Base-by-base conservation (phyloP, 2,113 vertebrate genomes). In the Phalacrocorax carbo region DNA sequence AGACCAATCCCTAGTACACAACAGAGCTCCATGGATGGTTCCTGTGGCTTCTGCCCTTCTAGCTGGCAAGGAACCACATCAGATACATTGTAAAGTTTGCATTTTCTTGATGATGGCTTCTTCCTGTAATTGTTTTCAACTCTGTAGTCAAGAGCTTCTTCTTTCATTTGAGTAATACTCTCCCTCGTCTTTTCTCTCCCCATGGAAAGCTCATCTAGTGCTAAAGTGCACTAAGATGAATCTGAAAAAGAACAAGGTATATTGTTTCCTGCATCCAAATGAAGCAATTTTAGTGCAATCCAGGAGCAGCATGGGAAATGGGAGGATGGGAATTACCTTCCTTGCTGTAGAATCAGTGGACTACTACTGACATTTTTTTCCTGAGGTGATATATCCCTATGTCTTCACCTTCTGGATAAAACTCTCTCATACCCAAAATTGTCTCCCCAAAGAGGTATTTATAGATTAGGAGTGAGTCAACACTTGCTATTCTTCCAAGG, bases 381-480 rank as follows among this genome's bases (percentile, higher is more conserved):
- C 78, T 58, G 55, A 82, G 27, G 19, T 46, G 51, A 42, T 34
- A 5, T 54, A 61, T 73, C 55, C 65, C 65, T 27, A 11, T 30
- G 32, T 79, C 86, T 92, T 90, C 61, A 79, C 48, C 65, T 88
- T 62, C 57, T 95, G 79, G 11, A 51, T 22, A 12, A 79, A 92
- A 64, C 0, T 2, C 40, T 81, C 49, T 77, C 78, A 54, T 40
- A 68, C 42, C 42, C 66, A 42, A 60, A 82, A 46, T 1, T 32
- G 20, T 42, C 49, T 86, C 52, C 76, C 29, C 12, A 55, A 25
- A 60, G 86, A 60, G 27, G 5, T 71, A 51, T 80, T 86, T 80
- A 54, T 14, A 66, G 51, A 48, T 1, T 36, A 51, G 29, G 71
- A 88, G 32, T 0, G 5, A 90, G 76, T 80, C 82, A 78, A 49